Conservation (phyloP, 2,888 invertebrate genomes). For the Tinea semifulvella region DNA sequence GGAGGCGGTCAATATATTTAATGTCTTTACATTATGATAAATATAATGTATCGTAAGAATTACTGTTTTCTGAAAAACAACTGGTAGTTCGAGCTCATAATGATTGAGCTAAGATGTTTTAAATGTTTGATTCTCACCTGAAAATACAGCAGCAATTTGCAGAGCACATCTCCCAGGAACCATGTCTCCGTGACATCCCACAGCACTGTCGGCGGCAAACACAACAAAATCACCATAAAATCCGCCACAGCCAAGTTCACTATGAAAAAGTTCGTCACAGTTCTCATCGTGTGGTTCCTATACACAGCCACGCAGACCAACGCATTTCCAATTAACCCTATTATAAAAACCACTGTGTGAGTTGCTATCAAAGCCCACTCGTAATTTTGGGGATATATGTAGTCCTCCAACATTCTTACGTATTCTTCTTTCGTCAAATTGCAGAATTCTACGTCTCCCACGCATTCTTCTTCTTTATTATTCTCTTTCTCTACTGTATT, state of each 20-base stretch:
- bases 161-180: slow-evolving; percentile 85
- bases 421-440: slow-evolving; percentile 68
- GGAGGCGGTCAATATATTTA: too few relatives aligned
- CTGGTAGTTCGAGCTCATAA: neutral
- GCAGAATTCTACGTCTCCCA: slow-evolving; percentile 51
- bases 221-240: slow-evolving; percentile 88
- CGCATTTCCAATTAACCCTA: slow-evolving; percentile 86
- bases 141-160: slow-evolving; percentile 87
- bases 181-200: slow-evolving; percentile 95
- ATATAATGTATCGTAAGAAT: too few relatives aligned
- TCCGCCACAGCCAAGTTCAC: slow-evolving; percentile 90
- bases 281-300: slow-evolving; percentile 86
- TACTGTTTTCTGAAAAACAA: too few relatives aligned
- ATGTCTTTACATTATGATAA: too few relatives aligned
- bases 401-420: slow-evolving; percentile 64
- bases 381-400: slow-evolving; percentile 74
- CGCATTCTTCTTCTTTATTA: slow-evolving; percentile 27
- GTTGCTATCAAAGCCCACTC: slow-evolving; percentile 82
- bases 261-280: slow-evolving; percentile 93
- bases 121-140: slow-evolving; percentile 84
- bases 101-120: neutral
- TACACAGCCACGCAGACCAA: slow-evolving; percentile 90
- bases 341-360: slow-evolving; percentile 78
- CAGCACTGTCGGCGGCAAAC: slow-evolving; percentile 86
- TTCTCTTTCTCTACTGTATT: neutral